These are phyloP conservation scores for Limnephilus lunatus DNA, from an alignment of 2,888 invertebrate species.

Conservation along the genomic window DNA sequence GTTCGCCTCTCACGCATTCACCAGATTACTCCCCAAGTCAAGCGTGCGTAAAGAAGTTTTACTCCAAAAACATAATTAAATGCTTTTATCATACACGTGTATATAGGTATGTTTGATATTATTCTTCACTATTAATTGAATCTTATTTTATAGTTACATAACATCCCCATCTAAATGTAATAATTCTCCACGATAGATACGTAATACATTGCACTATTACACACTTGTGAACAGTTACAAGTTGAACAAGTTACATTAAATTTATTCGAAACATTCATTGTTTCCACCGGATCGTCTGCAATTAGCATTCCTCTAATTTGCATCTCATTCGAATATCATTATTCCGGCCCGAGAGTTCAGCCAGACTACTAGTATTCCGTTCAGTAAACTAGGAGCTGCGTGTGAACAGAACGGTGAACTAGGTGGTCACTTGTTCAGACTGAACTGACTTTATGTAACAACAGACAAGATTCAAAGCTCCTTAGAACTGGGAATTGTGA, in stretches of 20 bases:
- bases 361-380: conserved; percentile 8
- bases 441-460: neutral
- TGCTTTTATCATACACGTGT: no score
- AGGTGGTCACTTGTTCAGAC: neutral
- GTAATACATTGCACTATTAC: neutral
- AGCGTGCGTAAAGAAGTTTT: no score
- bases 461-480: neutral
- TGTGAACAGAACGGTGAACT: conserved; percentile 26
- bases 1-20: no score
- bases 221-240: conserved; percentile 15
- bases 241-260: conserved; percentile 7
- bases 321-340: conserved; percentile 39
- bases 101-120: no score
- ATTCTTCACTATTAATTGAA: no score
- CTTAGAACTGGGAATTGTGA: neutral
- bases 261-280: conserved; percentile 38
- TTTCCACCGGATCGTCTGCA: conserved; percentile 15
- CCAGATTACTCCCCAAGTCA: no score
- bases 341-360: neutral
- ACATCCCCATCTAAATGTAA: neutral
- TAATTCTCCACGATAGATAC: neutral
- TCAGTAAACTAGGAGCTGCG: conserved; percentile 19
- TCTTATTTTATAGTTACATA: neutral
- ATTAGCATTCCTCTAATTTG: conserved; percentile 43
- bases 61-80: no score